phyloP scores from a whole-genome alignment of 1,140 invertebrate genomes.

The Physella acuta region DNA sequence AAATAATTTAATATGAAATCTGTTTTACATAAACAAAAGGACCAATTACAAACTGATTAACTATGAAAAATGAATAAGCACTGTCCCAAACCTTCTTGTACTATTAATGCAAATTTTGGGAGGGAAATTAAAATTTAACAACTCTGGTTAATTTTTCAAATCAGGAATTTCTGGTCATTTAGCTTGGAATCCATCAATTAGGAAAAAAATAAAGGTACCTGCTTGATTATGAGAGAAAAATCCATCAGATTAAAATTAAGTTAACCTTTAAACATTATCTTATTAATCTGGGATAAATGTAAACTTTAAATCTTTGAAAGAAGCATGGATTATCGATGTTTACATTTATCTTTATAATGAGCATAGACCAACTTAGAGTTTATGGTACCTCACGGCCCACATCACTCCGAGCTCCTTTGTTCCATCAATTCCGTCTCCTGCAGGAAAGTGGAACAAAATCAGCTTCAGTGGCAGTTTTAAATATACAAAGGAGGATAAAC shows the following conservation, averaged over 20 bases:
- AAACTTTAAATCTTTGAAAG: conserved; percentile 17
- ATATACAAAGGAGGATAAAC: conserved; percentile 3
- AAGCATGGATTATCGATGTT: conserved; percentile 10
- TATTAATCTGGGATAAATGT: conserved; percentile 24
- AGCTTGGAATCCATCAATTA: conserved; percentile 19
- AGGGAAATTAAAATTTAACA: neutral
- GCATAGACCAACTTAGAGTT: conserved; percentile 24
- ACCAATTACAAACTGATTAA: too few relatives aligned
- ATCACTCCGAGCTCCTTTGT: conserved; percentile 50
- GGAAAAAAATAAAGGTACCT: conserved; percentile 10
- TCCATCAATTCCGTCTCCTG: conserved; percentile 47
- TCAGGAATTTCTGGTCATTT: conserved; percentile 12
- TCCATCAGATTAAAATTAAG: neutral
- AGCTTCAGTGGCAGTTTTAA: conserved; percentile 31
- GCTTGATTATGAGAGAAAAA: conserved; percentile 1
- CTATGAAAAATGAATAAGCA: too few relatives aligned
- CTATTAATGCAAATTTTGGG: neutral
- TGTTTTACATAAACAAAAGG: too few relatives aligned
- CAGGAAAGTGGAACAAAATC: conserved; percentile 54
- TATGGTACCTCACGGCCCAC: conserved; percentile 40
- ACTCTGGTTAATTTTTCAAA: neutral
- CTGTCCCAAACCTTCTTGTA: conserved; percentile 22
- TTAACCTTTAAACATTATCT: neutral
- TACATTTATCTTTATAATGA: conserved; percentile 27
- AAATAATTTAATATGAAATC: too few relatives aligned